Percentiles rank a stretch among this genome's conserved stretches.
Conservation (phyloP, 2,888 invertebrate genomes). For the Alviniconcha strummeri region DNA sequence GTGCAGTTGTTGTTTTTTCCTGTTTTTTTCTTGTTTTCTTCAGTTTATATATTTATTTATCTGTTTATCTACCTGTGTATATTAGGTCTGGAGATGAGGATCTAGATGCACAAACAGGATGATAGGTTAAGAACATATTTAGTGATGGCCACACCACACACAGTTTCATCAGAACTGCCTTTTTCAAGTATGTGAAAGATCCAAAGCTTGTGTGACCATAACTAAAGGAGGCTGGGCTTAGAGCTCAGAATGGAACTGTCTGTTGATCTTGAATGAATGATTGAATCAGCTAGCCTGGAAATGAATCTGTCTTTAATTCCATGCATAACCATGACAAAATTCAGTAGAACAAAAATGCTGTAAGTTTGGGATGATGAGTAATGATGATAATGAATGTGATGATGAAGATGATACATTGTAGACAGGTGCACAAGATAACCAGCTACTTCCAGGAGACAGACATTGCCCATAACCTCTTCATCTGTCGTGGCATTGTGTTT, state of each 20-base stretch:
- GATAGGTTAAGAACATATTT: no score
- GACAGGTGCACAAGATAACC: constrained; percentile 76
- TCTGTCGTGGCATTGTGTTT: constrained; percentile 78
- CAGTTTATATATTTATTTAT: not conserved
- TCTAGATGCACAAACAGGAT: no score
- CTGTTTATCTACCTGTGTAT: not conserved
- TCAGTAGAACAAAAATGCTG: not conserved
- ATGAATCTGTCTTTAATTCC: not conserved
- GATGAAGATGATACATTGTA: constrained; percentile 36
- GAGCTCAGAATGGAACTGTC: no score
- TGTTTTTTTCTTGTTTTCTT: not conserved
- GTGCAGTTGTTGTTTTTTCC: no score
- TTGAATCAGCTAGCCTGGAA: not conserved
- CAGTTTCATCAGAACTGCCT: no score
- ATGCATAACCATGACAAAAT: not conserved
- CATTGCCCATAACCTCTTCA: constrained; percentile 85
- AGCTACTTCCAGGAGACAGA: constrained; percentile 79
- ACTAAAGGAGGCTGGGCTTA: no score
- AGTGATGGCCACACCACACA: no score
- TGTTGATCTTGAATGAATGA: no score
- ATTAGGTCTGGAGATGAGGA: not conserved
- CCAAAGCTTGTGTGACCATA: no score
- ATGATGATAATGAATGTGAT: no score
- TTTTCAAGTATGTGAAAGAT: no score
- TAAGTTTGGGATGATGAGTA: no score